Percentiles rank a stretch among this genome's conserved stretches.
These are phyloP conservation scores for Pasiphila rectangulata DNA, from an alignment of 2,888 invertebrate genomes.

Conservation along the genomic window DNA sequence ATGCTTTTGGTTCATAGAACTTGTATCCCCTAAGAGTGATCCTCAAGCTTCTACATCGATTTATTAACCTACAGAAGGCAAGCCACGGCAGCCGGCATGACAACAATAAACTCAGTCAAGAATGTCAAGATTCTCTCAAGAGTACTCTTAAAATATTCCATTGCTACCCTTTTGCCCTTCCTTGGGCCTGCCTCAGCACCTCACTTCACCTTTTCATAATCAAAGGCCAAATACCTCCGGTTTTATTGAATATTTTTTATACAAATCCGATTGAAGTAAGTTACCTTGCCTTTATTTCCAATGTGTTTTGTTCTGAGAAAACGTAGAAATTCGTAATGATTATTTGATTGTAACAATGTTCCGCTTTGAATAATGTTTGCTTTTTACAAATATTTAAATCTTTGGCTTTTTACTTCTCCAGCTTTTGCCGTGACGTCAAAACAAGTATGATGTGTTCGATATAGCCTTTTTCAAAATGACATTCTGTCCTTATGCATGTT, in stretches of 20 bases:
- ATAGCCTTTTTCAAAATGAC: no score
- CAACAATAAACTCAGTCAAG: slow-evolving; percentile 3
- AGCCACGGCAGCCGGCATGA: background rate
- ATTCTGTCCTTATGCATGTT: no score
- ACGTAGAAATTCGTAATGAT: no score
- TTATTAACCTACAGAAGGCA: background rate
- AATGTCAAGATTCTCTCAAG: background rate
- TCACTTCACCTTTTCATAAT: slow-evolving; percentile 69
- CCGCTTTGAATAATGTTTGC: no score
- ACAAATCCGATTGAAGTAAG: slow-evolving; percentile 33
- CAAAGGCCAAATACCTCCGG: slow-evolving; percentile 57
- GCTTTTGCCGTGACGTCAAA: no score
- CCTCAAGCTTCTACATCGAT: background rate
- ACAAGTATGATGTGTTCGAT: no score
- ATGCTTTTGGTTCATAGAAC: background rate
- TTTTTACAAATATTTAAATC: no score
- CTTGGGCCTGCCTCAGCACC: slow-evolving; percentile 53
- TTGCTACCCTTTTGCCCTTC: slow-evolving; percentile 20
- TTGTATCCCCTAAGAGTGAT: background rate
- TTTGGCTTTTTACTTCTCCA: no score
- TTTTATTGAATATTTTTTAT: slow-evolving; percentile 56
- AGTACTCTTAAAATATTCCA: slow-evolving; percentile 1
- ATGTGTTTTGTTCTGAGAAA: background rate
- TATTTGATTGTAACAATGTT: no score
- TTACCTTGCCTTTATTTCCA: slow-evolving; percentile 3